Evolutionary conservation across 2,797 vertebrate genomes (phyloP), one percentile per base, ranked within the genome.

Genomic region (Alcedo quadribrachys): DNA sequence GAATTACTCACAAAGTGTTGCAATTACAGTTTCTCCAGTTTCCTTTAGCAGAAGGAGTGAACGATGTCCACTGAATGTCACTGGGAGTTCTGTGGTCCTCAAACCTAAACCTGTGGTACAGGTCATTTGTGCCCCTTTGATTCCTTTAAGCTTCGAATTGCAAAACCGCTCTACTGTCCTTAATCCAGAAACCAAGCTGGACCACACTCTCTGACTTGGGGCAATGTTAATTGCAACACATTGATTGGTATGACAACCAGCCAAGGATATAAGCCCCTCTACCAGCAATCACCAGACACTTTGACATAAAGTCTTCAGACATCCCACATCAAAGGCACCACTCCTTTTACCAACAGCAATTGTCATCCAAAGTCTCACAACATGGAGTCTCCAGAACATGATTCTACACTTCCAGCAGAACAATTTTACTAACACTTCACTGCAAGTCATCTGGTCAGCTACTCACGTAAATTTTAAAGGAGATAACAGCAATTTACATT

Each of bases 161-260:
- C 0, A 0, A 76, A 66, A 67, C 6, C 15, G 30, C 15, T 62
- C 51, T 51, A 35, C 12, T 8, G 8, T 43, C 30, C 77, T 81
- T 53, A 78, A 83, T 22, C 19, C 46, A 62, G 45, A 82, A 53
- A 7, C 20, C 35, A 54, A 83, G 32, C 5, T 15, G 21, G 16
- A 46, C 27, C 28, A 58, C 0, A 0, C 13, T 43, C 27, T 48
- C 43, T 2, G 2, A 65, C 4, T 24, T 3, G 20, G 4, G 16
- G 13, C 57, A 94, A 57, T 1, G 15, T 37, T 67, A 48, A 63
- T 50, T 70, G 63, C 54, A 80, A 73, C 25, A 46, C 18, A 28
- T 12, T 12, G 16, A 35, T 8, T 19, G 7, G 18, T 45, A 61
- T 2, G 8, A 77, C 3, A 2, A 63, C 54, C 43, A 33, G 50